A percentile compares a stretch with the other conserved stretches of the same genome.
Evolutionary conservation across 2,888 invertebrate species (phyloP).

Genomic region (Ctena decussata): DNA sequence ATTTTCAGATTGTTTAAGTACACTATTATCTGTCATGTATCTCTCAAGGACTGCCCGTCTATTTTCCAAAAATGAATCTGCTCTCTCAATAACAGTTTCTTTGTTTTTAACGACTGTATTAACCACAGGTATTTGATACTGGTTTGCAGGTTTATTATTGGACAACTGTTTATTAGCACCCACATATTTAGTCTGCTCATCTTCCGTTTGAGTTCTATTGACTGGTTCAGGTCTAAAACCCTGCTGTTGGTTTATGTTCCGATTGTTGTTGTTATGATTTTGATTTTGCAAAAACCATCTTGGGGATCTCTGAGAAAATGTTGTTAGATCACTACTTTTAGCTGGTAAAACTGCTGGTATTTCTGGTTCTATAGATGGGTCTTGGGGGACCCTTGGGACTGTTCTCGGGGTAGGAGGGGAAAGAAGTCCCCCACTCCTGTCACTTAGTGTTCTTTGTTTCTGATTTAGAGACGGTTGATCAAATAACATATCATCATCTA

Average conservation of each 20-base stretch:
- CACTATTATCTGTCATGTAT: background rate
- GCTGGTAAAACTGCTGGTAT: conserved; percentile 76
- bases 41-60: background rate
- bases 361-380: conserved; percentile 66
- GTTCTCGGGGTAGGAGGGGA: conserved; percentile 45
- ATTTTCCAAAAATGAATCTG: background rate
- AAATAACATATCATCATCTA: conserved; percentile 79
- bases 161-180: background rate
- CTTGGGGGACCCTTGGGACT: conserved; percentile 68
- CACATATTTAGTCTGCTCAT: background rate
- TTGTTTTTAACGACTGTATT: background rate
- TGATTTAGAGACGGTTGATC: conserved; percentile 63
- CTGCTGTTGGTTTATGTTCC: conserved; percentile 24
- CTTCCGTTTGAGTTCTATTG: conserved; percentile 25
- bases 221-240: conserved; percentile 63
- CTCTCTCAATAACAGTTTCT: background rate
- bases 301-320: conserved; percentile 75
- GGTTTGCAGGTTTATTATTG: background rate
- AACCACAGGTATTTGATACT: background rate
- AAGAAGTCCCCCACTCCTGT: conserved; percentile 38
- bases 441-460: conserved; percentile 66
- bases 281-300: conserved; percentile 57
- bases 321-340: conserved; percentile 78
- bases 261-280: conserved; percentile 25
- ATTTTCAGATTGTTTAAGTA: background rate